Evolutionary conservation across 2,797 vertebrate species (phyloP).

Genomic region (Sebastes matsubarae): DNA sequence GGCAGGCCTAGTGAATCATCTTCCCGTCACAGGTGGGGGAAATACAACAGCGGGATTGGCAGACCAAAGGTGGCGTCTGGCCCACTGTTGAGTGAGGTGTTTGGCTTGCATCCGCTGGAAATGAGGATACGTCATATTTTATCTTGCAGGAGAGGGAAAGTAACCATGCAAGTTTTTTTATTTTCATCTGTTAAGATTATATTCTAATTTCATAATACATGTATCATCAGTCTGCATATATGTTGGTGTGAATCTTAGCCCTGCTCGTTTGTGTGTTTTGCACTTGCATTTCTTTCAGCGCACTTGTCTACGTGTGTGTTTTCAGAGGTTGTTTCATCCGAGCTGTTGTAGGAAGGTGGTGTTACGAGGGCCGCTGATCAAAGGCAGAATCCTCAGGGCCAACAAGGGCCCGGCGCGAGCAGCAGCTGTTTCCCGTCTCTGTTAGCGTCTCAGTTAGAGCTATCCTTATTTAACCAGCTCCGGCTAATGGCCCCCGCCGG

Average conservation of each 20-base stretch:
- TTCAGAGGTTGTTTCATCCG: conserved; percentile 46
- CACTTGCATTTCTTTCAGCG: background rate
- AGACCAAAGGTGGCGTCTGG: conserved; percentile 73
- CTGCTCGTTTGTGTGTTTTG: background rate
- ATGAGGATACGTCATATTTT: conserved; percentile 46
- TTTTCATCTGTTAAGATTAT: background rate
- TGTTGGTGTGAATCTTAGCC: background rate
- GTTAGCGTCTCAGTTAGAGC: conserved; percentile 51
- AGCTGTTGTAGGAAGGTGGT: conserved; percentile 48
- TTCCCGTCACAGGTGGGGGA: conserved; percentile 76
- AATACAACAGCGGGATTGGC: conserved; percentile 77
- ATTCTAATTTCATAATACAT: background rate
- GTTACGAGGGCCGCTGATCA: conserved; percentile 63
- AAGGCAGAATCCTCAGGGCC: conserved; percentile 64
- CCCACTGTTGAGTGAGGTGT: conserved; percentile 67
- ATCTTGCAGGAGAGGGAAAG: conserved; percentile 20
- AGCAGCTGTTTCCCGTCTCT: conserved; percentile 74
- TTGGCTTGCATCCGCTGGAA: conserved; percentile 64
- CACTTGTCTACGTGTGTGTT: background rate
- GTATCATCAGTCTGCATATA: background rate
- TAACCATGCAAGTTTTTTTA: conserved; percentile 20
- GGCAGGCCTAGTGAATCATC: conserved; percentile 78
- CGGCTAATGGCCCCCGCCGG: conserved; percentile 65
- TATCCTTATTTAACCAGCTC: conserved; percentile 70
- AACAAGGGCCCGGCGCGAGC: conserved; percentile 39